Evolutionary conservation across 2,797 vertebrate genomes (phyloP).

Genomic region (Myotis pilosus): DNA sequence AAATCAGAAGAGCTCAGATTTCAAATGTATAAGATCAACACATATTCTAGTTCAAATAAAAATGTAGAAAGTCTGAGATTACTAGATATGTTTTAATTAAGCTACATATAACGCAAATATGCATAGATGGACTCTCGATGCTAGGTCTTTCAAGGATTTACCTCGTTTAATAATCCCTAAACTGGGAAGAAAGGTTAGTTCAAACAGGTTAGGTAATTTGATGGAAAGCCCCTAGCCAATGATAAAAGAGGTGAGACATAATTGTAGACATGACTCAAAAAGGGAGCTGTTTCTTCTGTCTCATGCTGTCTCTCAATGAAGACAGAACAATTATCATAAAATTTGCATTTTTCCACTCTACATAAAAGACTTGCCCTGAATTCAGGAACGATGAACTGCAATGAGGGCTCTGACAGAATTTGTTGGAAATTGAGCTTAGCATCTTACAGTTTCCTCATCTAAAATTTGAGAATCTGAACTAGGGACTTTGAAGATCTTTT

Average conservation of each 20-base stretch:
- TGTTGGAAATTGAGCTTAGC: neutral
- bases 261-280: neutral
- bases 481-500: neutral
- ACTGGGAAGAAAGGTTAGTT: neutral
- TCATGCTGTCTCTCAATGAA: neutral
- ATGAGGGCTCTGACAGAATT: neutral
- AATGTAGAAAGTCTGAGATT: neutral
- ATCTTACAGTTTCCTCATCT: neutral
- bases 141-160: neutral
- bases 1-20: constrained; percentile 4
- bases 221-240: neutral
- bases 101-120: neutral
- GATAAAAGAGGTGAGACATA: neutral
- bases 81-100: neutral
- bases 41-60: neutral
- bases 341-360: neutral
- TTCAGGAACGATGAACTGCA: neutral
- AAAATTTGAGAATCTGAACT: neutral
- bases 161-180: neutral
- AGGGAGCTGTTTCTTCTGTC: neutral
- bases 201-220: neutral
- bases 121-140: neutral
- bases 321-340: neutral
- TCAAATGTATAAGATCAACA: neutral
- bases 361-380: neutral